Conservation (phyloP, 1,140 invertebrate species). For the Hyles euphorbiae region DNA sequence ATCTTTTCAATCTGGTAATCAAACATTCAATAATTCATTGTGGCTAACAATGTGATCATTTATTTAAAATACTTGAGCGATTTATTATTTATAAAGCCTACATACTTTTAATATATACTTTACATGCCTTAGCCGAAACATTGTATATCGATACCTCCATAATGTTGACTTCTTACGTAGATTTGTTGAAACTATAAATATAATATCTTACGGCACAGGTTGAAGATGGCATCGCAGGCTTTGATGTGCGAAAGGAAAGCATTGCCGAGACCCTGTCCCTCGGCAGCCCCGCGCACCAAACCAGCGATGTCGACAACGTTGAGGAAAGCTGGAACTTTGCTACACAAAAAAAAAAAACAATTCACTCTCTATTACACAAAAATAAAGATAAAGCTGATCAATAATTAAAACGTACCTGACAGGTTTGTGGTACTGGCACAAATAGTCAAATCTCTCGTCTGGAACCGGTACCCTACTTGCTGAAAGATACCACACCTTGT, state of each 20-base stretch:
- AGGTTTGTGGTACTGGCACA: constrained; percentile 96
- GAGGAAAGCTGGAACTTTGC: constrained; percentile 97
- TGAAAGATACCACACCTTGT: constrained; percentile 40
- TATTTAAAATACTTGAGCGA: too few species aligned
- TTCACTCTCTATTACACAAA: neutral
- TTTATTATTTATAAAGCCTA: too few species aligned
- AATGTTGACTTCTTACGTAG: too few species aligned
- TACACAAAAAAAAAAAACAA: constrained; percentile 62
- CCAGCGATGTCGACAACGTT: constrained; percentile 99
- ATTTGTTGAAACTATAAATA: too few species aligned
- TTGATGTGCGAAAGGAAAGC: constrained; percentile 99
- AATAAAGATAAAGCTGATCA: too few species aligned
- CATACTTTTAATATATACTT: too few species aligned
- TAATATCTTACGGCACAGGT: constrained; percentile 90
- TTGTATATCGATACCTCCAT: too few species aligned
- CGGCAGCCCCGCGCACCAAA: constrained; percentile 97
- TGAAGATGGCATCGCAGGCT: constrained; percentile 99
- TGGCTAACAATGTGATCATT: too few species aligned
- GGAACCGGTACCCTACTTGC: constrained; percentile 98
- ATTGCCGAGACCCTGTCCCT: constrained; percentile 98
- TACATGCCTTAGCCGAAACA: too few species aligned
- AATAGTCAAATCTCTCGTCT: constrained; percentile 94
- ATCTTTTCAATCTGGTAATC: too few species aligned
- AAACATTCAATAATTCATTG: too few species aligned
- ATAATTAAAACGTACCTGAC: constrained; percentile 82